Evolutionary conservation across 2,888 invertebrate genomes (phyloP), one percentile per base, ranked within the genome.

Genomic region (Congeria kusceri): DNA sequence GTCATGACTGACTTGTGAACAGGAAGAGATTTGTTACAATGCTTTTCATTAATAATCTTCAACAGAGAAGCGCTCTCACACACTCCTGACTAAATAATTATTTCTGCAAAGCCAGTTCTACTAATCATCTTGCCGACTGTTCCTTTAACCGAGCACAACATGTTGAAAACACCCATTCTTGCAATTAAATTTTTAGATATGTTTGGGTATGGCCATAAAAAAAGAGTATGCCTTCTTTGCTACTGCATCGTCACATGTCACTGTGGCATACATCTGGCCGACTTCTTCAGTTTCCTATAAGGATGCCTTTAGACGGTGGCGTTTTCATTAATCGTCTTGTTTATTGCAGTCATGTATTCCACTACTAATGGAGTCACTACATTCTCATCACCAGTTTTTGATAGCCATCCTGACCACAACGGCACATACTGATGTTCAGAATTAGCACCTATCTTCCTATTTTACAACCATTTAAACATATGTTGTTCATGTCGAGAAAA

Each of bases 231-330:
- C 85, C 61, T 82, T 80, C 25, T 69, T 85, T 4, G 83, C 79
- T n/a, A 79, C 78, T 13, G 81, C 81, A n/a, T 82, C 23, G 49
- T 85, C 76, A 68, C 82, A 85, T 11, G 83, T 84, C 0, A 83
- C 77, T 61, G 83, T 62, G 0, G 80, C 72, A 56, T 78, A 79
- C 11, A 61, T n/a, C 32, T 84, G 82, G 1, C 74, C 78, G 15
- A 72, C 74, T 44, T 49, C 72, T 32, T 56, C n/a, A 25, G 68
- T 56, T 27, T 71, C 83, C 20, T 9, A 32, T 2, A 64, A 28
- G 13, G 83, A 86, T 3, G 64, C 32, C 53, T 82, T 66, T 84
- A 70, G 0, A 85, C 82, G 11, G 84, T 86, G n/a, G 80, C 18
- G 49, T 58, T 74, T 49, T 84, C 80, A 46, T 69, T 86, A 13